Evolutionary conservation across 2,113 vertebrate genomes (phyloP), one percentile per base, ranked within the genome.

Genomic region (Andinoacara biseriatus): DNA sequence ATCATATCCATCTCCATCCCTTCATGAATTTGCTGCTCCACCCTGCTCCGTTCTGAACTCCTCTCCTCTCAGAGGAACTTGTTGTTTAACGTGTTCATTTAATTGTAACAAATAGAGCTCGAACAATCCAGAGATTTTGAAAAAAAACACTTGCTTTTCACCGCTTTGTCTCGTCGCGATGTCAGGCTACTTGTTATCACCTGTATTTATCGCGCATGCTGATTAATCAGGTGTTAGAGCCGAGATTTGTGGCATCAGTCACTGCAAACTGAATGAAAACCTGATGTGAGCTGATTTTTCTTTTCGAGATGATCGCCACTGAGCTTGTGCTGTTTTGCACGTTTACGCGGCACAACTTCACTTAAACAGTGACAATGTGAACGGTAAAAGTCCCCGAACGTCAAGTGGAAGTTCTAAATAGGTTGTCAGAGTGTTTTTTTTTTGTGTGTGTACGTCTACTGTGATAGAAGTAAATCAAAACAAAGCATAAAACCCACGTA

Each of bases 61-160:
- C 67, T 75, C 76, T 74, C 29, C 72, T 65, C 74, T 57, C 46
- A 2, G 10, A 75, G 46, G 15, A 3, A 7, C 1, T 18, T 54
- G 26, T 67, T 74, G 40, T 67, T 72, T 2, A 33, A 26, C 91
- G 93, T 92, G 92, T 94, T 92, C 80, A 87, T 93, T 90, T 89
- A 90, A 90, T 90, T 89, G 84, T 88, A 76, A 91, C 83, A 94
- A 93, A 95, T 87, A 93, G 82, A 94, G 80, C 78, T 83, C 2
- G 59, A 82, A 91, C 85, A 65, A 63, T 81, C 80, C 74, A 86
- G 84, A 86, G 43, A 8, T 76, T 86, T 93, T 80, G 11, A 72
- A 83, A 88, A 85, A 60, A n/a, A n/a, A n/a, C 24, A 1, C 11
- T 82, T 76, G 61, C 43, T 82, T 86, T 82, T 81, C 52, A 38